Conservation (phyloP, 2,888 invertebrate genomes). For the Odontothrips loti region DNA sequence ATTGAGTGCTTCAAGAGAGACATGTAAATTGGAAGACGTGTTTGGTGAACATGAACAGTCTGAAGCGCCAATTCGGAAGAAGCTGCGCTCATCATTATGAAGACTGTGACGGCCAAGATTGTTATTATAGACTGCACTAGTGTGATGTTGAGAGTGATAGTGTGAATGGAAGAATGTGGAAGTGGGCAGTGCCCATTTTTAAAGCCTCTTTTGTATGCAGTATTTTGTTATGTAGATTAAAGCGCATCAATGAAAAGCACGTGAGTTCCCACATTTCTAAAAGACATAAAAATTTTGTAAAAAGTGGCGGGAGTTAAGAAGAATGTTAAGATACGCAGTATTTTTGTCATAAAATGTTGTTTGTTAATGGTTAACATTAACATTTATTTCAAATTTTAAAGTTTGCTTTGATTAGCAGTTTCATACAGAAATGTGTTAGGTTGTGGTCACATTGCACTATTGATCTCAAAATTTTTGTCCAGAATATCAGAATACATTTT, state of each 20-base stretch:
- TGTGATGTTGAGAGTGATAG: background rate
- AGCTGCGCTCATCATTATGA: background rate
- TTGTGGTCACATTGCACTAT: background rate
- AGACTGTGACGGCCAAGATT: background rate
- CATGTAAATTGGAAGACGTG: background rate
- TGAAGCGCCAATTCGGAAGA: background rate
- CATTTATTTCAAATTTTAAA: constrained; percentile 1
- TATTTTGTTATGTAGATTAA: constrained; percentile 16
- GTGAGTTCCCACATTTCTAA: background rate
- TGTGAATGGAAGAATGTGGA: background rate
- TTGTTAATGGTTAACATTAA: background rate
- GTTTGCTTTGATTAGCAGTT: background rate
- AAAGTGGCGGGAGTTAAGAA: background rate
- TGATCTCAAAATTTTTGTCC: constrained; percentile 17
- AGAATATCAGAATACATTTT: background rate
- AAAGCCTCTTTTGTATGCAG: constrained; percentile 22
- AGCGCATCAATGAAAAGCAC: background rate
- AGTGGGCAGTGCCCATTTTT: background rate
- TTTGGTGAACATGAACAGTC: background rate
- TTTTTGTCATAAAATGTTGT: background rate
- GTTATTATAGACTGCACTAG: background rate
- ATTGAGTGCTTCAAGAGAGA: constrained; percentile 13
- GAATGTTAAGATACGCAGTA: background rate
- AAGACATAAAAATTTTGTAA: background rate
- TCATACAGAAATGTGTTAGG: background rate